Conservation (phyloP, 2,888 invertebrate species). For the Drosophila algonquin region DNA sequence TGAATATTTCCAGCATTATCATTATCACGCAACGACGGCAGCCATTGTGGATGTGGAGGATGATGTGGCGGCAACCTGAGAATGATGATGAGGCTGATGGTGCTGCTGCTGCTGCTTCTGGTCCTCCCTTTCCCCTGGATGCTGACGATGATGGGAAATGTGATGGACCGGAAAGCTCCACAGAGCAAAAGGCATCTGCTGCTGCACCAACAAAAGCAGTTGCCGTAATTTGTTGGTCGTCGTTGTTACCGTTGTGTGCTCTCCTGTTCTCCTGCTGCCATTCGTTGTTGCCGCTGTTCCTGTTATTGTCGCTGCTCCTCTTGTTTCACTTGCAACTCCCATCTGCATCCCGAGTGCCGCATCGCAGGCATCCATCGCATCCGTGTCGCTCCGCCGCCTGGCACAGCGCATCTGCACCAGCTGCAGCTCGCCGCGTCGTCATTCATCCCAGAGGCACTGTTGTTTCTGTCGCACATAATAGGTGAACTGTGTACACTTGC, state of each 20-base stretch:
- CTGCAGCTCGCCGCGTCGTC: slow-evolving; percentile 85
- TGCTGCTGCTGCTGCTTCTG: slow-evolving; percentile 18
- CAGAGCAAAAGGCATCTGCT: slow-evolving; percentile 77
- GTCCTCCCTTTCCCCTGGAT: slow-evolving; percentile 4
- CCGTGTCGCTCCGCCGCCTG: slow-evolving; percentile 35
- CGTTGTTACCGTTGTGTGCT: slow-evolving; percentile 47
- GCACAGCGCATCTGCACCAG: slow-evolving; percentile 62
- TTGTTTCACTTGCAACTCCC: slow-evolving; percentile 48
- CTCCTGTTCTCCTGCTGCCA: slow-evolving; percentile 25
- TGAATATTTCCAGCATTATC: slow-evolving; percentile 44
- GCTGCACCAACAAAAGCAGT: slow-evolving; percentile 76
- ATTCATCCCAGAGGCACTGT: slow-evolving; percentile 92
- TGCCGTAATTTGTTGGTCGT: slow-evolving; percentile 78
- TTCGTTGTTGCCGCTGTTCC: slow-evolving; percentile 31
- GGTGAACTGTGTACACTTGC: slow-evolving; percentile 93
- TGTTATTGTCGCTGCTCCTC: slow-evolving; percentile 29
- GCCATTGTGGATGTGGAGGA: slow-evolving; percentile 60
- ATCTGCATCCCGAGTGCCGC: slow-evolving; percentile 12
- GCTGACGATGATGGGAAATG: slow-evolving; percentile 62
- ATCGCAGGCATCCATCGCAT: slow-evolving; percentile 36
- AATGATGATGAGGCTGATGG: slow-evolving; percentile 32
- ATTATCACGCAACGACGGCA: slow-evolving; percentile 73
- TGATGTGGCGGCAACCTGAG: slow-evolving; percentile 38
- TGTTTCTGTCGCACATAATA: slow-evolving; percentile 94
- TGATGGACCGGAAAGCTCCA: slow-evolving; percentile 78